These are phyloP conservation scores for Tetramorium parvispinum DNA, from an alignment of 1,140 invertebrate species.

Conservation along the genomic window DNA sequence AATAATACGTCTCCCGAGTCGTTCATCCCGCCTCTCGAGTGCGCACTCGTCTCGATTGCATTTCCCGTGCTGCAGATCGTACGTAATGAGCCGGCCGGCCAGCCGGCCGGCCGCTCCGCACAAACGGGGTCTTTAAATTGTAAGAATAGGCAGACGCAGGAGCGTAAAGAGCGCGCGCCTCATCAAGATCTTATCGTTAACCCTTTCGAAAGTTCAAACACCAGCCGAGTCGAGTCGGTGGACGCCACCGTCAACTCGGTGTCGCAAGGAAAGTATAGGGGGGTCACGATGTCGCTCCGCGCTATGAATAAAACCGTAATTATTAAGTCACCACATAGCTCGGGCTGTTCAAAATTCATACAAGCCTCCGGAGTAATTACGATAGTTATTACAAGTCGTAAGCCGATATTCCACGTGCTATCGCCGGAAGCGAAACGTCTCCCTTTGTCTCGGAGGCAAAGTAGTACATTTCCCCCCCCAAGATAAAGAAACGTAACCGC, in stretches of 20 bases:
- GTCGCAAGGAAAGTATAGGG: neutral
- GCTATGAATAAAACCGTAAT: neutral
- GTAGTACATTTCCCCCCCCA: neutral
- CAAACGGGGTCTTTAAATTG: slow-evolving; percentile 1
- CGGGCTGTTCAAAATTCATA: neutral
- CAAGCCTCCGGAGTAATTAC: neutral
- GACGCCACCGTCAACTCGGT: neutral
- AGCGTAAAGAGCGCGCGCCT: neutral
- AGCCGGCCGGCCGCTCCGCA: neutral
- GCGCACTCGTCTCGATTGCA: slow-evolving; percentile 20
- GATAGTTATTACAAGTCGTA: neutral
- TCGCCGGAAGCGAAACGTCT: neutral
- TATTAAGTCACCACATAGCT: neutral
- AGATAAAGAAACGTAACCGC: neutral
- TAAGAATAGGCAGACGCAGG: neutral
- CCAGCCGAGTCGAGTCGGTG: neutral
- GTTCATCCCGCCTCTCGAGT: slow-evolving; percentile 1
- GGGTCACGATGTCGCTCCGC: neutral
- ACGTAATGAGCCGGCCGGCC: neutral
- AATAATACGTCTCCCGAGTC: slow-evolving; percentile 33
- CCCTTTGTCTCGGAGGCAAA: neutral
- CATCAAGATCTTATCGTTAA: neutral
- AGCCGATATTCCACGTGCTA: neutral
- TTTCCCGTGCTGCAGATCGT: neutral
- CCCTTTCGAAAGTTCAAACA: slow-evolving; percentile 3